Evolutionary conservation across 1,140 invertebrate genomes (phyloP).

Genomic region (Teleogryllus occipitalis): DNA sequence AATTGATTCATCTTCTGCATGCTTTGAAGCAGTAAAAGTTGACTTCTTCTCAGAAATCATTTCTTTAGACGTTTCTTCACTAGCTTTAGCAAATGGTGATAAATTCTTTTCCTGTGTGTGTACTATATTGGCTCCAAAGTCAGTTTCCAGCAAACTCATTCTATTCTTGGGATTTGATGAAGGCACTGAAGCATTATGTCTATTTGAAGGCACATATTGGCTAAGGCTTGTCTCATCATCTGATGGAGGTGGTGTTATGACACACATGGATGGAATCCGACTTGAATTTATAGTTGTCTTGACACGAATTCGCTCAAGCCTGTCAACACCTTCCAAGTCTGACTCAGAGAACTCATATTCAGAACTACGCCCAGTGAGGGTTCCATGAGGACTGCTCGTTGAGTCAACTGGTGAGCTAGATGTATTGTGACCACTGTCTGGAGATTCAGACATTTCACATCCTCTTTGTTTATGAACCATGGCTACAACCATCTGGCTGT

Average conservation of each 20-base stretch:
- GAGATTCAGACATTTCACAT: slow-evolving; percentile 46
- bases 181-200: not conserved
- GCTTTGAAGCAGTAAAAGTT: not conserved
- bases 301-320: slow-evolving; percentile 71
- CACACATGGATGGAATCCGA: slow-evolving; percentile 85
- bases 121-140: not conserved
- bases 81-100: no score
- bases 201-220: slow-evolving; percentile 20
- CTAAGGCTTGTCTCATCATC: slow-evolving; percentile 59
- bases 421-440: slow-evolving; percentile 71
- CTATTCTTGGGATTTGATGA: not conserved
- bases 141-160: not conserved
- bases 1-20: not conserved
- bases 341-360: slow-evolving; percentile 68
- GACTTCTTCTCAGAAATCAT: not conserved
- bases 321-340: slow-evolving; percentile 72
- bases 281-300: slow-evolving; percentile 81
- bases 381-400: slow-evolving; percentile 47
- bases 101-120: not conserved
- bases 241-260: slow-evolving; percentile 78
- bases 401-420: slow-evolving; percentile 72
- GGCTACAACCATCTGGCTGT: slow-evolving; percentile 41
- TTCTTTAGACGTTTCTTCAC: not conserved
- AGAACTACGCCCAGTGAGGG: slow-evolving; percentile 53
- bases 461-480: slow-evolving; percentile 48